Evolutionary conservation across 2,113 vertebrate genomes (phyloP), one percentile per base, ranked within the genome.

Genomic region (Apteryx owenii): DNA sequence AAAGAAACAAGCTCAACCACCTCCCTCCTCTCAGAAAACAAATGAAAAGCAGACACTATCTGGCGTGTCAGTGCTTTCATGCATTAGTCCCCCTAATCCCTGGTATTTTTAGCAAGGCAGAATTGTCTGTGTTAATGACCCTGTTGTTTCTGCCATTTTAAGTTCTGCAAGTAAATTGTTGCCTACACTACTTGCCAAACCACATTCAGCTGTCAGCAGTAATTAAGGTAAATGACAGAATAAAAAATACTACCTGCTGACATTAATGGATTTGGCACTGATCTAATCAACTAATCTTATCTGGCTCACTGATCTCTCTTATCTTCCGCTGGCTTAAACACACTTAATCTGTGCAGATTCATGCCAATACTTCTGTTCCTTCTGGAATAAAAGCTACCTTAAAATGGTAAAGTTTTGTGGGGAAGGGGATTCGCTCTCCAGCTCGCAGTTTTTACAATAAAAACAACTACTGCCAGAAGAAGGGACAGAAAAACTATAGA

Each of bases 131-230:
- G 64, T 18, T 93, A 91, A 92, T 10, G 73, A 90, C 82, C 58
- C 23, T 3, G 1, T 51, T 82, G 51, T 93, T 96, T 86, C 91
- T 66, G 87, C 84, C 86, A 71, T 72, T 85, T 95, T 81, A 90
- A 92, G 61, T 95, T 89, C 90, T 64, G 20, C 46, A 91, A 90
- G 81, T 21, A 96, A 96, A 94, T 68, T 79, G 91, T 85, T 81
- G 75, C 89, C 79, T 93, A 2, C 6, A 7, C 42, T 31, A 20
- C 88, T 85, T 92, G 93, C 94, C 95, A 97, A 91, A 84, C 90
- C 95, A 95, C 88, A 87, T 85, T 93, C 93, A 81, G 75, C 78
- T 95, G 96, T 97, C 97, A 96, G 85, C 16, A 40, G 53, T 42
- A 48, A 96, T 98, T 97, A 96, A 90, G 46, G 73, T 79, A 86